These are phyloP conservation scores for Sebastes itinus DNA, from an alignment of 2,797 vertebrate genomes.

Conservation along the genomic window DNA sequence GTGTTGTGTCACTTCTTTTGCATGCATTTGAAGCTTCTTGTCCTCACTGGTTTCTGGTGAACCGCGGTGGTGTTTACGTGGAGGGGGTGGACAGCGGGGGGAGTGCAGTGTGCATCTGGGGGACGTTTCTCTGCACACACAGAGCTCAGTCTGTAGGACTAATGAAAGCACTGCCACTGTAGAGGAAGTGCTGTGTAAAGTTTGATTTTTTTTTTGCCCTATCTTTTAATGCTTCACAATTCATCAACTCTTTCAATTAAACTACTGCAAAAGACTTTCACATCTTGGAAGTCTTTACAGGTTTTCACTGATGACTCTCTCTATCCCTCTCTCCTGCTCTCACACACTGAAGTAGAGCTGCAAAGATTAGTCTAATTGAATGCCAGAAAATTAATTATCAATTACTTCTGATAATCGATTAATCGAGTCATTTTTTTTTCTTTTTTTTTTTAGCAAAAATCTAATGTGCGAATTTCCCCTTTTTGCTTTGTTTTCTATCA, in stretches of 20 bases:
- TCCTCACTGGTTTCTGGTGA: constrained; percentile 32
- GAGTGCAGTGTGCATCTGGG: constrained; percentile 74
- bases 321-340: neutral
- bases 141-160: constrained; percentile 40
- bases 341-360: neutral
- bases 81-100: constrained; percentile 75
- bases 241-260: neutral
- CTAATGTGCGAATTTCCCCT: neutral
- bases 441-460: neutral
- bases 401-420: neutral
- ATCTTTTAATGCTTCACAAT: neutral
- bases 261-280: neutral
- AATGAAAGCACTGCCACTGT: constrained; percentile 28
- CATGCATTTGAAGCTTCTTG: neutral
- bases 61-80: constrained; percentile 78
- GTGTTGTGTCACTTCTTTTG: neutral
- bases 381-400: neutral
- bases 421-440: neutral
- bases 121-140: constrained; percentile 60
- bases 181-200: neutral
- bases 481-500: neutral
- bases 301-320: neutral
- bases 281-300: neutral
- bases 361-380: neutral
- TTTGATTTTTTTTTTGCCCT: neutral